Evolutionary conservation across 2,113 vertebrate genomes (phyloP), one percentile per base, ranked within the genome.

Genomic region (Brienomyrus longianalis): DNA sequence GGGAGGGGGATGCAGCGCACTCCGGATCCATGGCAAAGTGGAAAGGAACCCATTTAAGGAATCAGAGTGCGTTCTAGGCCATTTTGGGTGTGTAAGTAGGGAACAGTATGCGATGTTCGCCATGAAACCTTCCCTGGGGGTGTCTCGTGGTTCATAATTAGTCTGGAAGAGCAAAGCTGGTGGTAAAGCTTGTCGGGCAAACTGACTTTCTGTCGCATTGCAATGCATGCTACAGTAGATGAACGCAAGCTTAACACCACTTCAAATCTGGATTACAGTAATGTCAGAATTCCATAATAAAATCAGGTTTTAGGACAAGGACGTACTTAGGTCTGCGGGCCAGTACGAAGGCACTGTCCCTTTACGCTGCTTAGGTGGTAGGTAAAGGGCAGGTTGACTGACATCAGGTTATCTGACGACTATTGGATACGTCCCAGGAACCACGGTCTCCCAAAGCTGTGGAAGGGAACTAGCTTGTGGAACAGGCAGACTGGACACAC

Each of bases 1-100:
- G 94, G 95, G 92, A 94, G 89, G 93, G 92, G 92, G 91, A 92
- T 89, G 39, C 89, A 80, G 92, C 86, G 80, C 48, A 87, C 88
- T 88, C 89, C 89, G 92, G 93, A 92, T 92, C 91, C 90, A 39
- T 87, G 93, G 93, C 91, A 93, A 93, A 93, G 66, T 90, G 11
- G 31, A 89, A 83, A 77, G 52, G 86, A 86, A 51, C 17, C 85
- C 56, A 47, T 52, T 86, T 35, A 83, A 86, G 59, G 35, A 56
- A 59, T 85, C 5, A 0, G 35, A 8, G 74, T 80, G 6, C 0
- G 31, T 43, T 80, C 31, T 43, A 43, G 35, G 35, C 74, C 35
- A 43, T 17, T 43, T 19, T 19, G 74, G 35, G 74, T 80, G 74
- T 43, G 35, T 19, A 7, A 39, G 74, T 70, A 70, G 62, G 27